Evolutionary conservation across 2,797 vertebrate species (phyloP).

Genomic region (Sebastes hubbsi): DNA sequence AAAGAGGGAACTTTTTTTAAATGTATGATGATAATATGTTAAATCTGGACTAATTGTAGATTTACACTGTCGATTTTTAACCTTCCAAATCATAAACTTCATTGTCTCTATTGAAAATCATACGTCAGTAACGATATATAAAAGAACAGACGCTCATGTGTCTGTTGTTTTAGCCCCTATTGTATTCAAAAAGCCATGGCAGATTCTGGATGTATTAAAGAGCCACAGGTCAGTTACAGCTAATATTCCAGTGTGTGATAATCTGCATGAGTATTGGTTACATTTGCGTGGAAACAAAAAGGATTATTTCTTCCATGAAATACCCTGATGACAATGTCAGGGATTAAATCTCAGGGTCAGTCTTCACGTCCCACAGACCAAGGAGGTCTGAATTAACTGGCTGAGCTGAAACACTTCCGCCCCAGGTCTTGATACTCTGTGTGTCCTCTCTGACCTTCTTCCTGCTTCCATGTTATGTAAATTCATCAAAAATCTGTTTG

Average conservation of each 20-base stretch:
- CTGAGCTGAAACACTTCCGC: conserved; percentile 16
- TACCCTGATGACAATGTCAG: conserved; percentile 12
- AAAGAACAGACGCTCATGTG: neutral
- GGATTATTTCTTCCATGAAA: conserved; percentile 46
- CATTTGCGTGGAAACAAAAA: conserved; percentile 19
- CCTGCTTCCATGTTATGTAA: conserved; percentile 70
- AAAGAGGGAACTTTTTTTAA: neutral
- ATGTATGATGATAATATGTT: neutral
- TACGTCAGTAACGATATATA: neutral
- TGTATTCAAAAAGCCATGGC: conserved; percentile 16
- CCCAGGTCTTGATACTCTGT: neutral
- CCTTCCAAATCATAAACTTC: neutral
- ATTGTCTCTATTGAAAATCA: neutral
- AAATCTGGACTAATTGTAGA: neutral
- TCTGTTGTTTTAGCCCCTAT: neutral
- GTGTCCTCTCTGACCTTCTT: conserved; percentile 35
- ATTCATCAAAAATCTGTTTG: conserved; percentile 77
- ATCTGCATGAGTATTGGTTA: conserved; percentile 47
- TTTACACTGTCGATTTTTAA: neutral
- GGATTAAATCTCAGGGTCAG: conserved; percentile 26
- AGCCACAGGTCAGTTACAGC: conserved; percentile 24
- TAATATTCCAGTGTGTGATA: conserved; percentile 45
- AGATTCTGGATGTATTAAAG: conserved; percentile 24
- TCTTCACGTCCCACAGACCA: neutral
- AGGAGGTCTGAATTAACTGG: conserved; percentile 16